Conservation (phyloP, 2,113 vertebrate species). For the Rynchops niger region DNA sequence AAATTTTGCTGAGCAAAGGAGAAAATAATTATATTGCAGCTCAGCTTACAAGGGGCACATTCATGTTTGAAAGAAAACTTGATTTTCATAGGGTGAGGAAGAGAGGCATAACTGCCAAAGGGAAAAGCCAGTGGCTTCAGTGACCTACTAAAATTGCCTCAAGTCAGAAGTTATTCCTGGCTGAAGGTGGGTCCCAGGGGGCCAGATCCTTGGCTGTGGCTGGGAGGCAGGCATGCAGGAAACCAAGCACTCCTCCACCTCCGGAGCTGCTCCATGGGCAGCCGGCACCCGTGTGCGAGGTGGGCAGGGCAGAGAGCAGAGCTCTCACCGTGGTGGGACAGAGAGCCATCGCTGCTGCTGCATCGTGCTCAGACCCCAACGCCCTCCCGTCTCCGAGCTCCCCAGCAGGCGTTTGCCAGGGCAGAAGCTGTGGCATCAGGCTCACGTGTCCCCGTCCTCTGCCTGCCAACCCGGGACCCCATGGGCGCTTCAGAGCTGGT, state of each 20-base stretch:
- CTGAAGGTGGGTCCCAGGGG: neutral
- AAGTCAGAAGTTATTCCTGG: conserved; percentile 38
- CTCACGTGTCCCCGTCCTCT: accelerated
- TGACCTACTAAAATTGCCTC: conserved; percentile 3
- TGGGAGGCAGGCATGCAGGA: neutral
- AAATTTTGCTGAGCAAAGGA: conserved; percentile 69
- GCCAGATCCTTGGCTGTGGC: neutral
- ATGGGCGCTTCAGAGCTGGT: accelerated
- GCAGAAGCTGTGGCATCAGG: neutral
- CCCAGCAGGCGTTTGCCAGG: accelerated
- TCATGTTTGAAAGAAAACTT: conserved; percentile 45
- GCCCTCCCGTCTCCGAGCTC: accelerated
- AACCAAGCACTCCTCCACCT: neutral
- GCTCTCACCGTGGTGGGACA: neutral
- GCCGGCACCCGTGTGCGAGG: accelerated
- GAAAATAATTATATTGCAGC: conserved; percentile 66
- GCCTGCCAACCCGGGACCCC: neutral
- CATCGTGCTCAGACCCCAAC: accelerated
- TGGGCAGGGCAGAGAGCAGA: neutral
- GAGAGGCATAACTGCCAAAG: neutral
- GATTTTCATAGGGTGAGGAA: conserved; percentile 4
- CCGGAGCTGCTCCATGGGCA: neutral
- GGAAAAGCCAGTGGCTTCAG: neutral
- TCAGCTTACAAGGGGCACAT: conserved; percentile 53
- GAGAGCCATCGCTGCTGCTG: neutral